Percentiles rank a stretch among this genome's conserved stretches.
Evolutionary conservation across 2,797 vertebrate species (phyloP).

Genomic region (Microctenopoma lineatum): DNA sequence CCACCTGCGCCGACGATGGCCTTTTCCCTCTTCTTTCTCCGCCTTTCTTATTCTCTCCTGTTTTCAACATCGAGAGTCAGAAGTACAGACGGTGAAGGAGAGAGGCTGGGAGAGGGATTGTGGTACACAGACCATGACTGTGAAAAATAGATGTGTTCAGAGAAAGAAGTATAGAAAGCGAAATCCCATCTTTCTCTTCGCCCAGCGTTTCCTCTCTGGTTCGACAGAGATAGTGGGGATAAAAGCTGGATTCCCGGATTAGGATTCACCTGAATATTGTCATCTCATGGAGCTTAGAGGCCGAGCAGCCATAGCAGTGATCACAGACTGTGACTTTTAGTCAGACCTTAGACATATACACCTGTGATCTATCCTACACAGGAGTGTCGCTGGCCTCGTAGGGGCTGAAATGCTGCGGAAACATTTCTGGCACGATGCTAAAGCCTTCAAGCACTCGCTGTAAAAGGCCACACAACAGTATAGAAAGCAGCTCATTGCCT

Average conservation of each 20-base stretch:
- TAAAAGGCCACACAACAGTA: background rate
- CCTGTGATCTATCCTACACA: slow-evolving; percentile 27
- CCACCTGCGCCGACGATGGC: slow-evolving; percentile 26
- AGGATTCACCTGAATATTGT: slow-evolving; percentile 65
- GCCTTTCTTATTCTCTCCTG: slow-evolving; percentile 29
- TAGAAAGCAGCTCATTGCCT: background rate
- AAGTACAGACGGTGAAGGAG: slow-evolving; percentile 45
- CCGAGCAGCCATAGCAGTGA: slow-evolving; percentile 39
- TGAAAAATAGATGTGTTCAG: slow-evolving; percentile 60
- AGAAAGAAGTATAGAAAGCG: slow-evolving; percentile 46
- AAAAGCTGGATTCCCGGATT: slow-evolving; percentile 64
- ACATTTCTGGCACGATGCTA: slow-evolving; percentile 7
- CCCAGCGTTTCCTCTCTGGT: slow-evolving; percentile 50
- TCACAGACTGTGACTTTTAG: slow-evolving; percentile 46
- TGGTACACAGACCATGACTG: slow-evolving; percentile 64
- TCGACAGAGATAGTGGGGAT: slow-evolving; percentile 63
- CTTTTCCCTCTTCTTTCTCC: slow-evolving; percentile 4
- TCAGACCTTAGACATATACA: slow-evolving; percentile 42
- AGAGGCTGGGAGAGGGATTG: slow-evolving; percentile 57
- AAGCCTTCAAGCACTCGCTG: background rate
- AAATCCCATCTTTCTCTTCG: slow-evolving; percentile 52
- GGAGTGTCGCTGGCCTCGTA: slow-evolving; percentile 9
- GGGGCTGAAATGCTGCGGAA: slow-evolving; percentile 25
- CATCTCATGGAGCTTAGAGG: slow-evolving; percentile 57
- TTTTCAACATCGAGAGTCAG: slow-evolving; percentile 39